phyloP scores from a whole-genome alignment of 2,888 invertebrate species.

The Hanleya hanleyi region DNA sequence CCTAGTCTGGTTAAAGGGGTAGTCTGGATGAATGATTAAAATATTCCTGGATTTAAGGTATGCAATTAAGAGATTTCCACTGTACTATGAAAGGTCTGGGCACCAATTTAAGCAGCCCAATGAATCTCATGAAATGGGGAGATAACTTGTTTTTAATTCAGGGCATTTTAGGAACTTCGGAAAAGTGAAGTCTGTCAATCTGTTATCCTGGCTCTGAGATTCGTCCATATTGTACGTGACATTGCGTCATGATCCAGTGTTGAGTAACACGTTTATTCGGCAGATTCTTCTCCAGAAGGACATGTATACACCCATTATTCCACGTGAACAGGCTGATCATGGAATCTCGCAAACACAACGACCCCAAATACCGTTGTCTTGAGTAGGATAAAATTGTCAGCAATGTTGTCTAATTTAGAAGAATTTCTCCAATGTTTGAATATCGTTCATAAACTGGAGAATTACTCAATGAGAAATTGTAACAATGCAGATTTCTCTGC shows the following conservation, averaged over 20 bases:
- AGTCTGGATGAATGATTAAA: too few species aligned
- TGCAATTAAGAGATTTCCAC: too few species aligned
- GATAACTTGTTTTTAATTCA: too few species aligned
- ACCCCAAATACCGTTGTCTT: background rate
- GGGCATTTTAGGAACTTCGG: too few species aligned
- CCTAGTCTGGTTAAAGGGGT: too few species aligned
- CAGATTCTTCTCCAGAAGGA: background rate
- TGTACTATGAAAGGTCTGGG: too few species aligned
- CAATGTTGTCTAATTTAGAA: background rate
- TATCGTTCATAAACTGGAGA: background rate
- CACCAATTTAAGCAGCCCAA: too few species aligned
- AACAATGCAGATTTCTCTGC: background rate
- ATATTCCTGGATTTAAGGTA: too few species aligned
- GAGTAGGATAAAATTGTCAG: background rate
- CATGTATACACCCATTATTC: too few species aligned
- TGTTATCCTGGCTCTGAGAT: too few species aligned
- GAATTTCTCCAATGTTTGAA: background rate
- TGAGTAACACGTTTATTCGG: background rate
- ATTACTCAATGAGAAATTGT: background rate
- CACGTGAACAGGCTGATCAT: background rate
- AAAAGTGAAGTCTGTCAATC: too few species aligned
- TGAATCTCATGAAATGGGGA: too few species aligned
- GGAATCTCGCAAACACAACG: background rate
- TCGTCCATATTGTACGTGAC: background rate
- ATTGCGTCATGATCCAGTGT: background rate